Percentiles rank a stretch among this genome's conserved stretches.
Evolutionary conservation across 2,888 invertebrate species (phyloP).

Genomic region (Andrena fulva): DNA sequence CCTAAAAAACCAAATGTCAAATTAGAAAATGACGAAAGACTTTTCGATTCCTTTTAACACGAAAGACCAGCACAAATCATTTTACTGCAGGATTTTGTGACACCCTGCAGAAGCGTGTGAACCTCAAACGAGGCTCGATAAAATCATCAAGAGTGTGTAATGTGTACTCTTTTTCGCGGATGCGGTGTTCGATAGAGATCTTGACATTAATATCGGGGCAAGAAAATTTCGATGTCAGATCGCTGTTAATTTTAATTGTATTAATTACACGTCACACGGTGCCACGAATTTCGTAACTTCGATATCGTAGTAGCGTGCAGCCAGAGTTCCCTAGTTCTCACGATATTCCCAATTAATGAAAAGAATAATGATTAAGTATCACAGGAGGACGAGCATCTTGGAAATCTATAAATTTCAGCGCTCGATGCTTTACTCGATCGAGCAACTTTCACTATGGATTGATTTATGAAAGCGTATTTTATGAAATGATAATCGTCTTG

Average conservation of each 20-base stretch:
- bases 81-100: slow-evolving; percentile 24
- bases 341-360: not conserved
- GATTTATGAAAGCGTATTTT: slow-evolving; percentile 19
- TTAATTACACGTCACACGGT: not conserved
- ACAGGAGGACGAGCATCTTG: not conserved
- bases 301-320: not conserved
- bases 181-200: not conserved
- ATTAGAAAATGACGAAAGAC: no score
- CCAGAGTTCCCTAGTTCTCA: not conserved
- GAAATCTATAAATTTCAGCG: not conserved
- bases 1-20: no score
- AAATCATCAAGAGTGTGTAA: slow-evolving; percentile 15
- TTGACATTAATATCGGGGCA: slow-evolving; percentile 5
- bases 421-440: slow-evolving; percentile 11
- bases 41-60: no score
- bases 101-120: slow-evolving; percentile 68
- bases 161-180: not conserved
- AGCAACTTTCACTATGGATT: slow-evolving; percentile 35
- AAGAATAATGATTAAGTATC: not conserved
- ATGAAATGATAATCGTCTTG: not conserved
- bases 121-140: slow-evolving; percentile 39
- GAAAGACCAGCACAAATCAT: not conserved
- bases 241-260: not conserved
- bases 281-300: not conserved
- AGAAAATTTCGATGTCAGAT: not conserved